phyloP scores from a whole-genome alignment of 2,888 invertebrate genomes.

The Syrphus vitripennis region DNA sequence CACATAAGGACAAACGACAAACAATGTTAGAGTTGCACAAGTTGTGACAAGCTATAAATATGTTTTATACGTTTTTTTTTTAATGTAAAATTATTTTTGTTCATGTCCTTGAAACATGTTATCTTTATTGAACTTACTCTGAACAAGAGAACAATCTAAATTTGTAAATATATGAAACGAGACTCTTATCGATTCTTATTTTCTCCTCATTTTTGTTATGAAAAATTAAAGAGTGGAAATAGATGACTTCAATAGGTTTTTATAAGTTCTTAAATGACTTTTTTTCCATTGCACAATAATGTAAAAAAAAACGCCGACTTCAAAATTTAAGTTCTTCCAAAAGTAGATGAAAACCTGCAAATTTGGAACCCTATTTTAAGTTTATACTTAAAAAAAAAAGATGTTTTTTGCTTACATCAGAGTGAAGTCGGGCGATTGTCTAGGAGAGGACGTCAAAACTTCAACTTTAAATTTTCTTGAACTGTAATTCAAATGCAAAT shows the following conservation, averaged over 20 bases:
- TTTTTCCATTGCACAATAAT: no score
- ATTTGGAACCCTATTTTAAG: no score
- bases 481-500: no score
- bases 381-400: no score
- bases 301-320: no score
- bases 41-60: constrained; percentile 38
- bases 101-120: constrained; percentile 49
- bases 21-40: background rate
- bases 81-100: constrained; percentile 8
- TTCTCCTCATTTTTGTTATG: background rate
- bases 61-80: background rate
- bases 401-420: no score
- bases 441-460: no score
- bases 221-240: background rate
- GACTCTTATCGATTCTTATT: background rate
- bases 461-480: no score
- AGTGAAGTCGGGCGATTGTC: no score
- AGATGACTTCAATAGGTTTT: background rate
- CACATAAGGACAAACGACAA: background rate
- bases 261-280: no score
- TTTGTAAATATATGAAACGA: constrained; percentile 1
- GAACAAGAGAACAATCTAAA: background rate
- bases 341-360: no score
- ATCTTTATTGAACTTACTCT: constrained; percentile 33
- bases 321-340: no score